phyloP scores from a whole-genome alignment of 2,888 invertebrate genomes.

The Apantesis nais region DNA sequence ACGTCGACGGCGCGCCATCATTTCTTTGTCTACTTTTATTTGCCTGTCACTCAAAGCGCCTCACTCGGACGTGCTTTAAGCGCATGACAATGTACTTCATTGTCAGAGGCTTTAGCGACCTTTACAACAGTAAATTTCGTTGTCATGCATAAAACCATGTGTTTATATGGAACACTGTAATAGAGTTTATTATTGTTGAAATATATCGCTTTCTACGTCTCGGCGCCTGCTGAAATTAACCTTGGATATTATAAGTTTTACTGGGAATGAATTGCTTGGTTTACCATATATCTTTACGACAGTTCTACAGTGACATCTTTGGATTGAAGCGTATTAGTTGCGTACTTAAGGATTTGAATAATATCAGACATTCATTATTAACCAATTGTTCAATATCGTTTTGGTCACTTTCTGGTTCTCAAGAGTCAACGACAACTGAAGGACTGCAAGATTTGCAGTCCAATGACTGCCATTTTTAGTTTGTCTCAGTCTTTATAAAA shows the following conservation, averaged over 20 bases:
- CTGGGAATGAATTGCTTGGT: slow-evolving; percentile 1
- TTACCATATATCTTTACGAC: not conserved
- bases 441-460: too few relatives aligned
- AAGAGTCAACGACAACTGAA: too few relatives aligned
- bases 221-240: slow-evolving; percentile 54
- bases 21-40: slow-evolving; percentile 79
- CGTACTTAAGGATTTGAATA: not conserved
- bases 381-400: not conserved
- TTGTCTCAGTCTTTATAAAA: slow-evolving; percentile 27
- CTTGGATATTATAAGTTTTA: slow-evolving; percentile 35
- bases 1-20: slow-evolving; percentile 52
- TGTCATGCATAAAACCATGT: slow-evolving; percentile 79
- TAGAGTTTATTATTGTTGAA: slow-evolving; percentile 49
- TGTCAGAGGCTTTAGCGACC: slow-evolving; percentile 72
- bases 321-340: not conserved
- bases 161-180: slow-evolving; percentile 65
- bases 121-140: slow-evolving; percentile 76
- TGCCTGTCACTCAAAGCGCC: slow-evolving; percentile 79
- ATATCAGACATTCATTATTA: not conserved
- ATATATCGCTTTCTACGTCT: slow-evolving; percentile 40
- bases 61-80: slow-evolving; percentile 67
- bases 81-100: slow-evolving; percentile 76
- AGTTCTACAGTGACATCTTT: not conserved
- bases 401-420: not conserved
- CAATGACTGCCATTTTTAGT: slow-evolving; percentile 18